phyloP scores from a whole-genome alignment of 2,797 vertebrate species.

The Esox masquinongy region DNA sequence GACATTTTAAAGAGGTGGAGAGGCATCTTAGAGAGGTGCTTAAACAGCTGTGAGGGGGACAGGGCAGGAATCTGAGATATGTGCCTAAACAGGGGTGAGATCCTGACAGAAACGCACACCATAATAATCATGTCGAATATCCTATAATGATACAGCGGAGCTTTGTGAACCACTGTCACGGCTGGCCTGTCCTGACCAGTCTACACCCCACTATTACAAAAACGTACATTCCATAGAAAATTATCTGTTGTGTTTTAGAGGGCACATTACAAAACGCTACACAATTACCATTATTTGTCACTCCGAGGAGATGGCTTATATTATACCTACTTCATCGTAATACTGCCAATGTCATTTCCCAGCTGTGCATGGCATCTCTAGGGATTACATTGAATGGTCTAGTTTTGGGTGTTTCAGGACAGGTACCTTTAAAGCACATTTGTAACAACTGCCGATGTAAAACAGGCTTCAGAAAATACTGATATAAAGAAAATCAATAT shows the following conservation, averaged over 20 bases:
- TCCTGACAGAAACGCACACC: neutral
- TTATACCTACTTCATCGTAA: neutral
- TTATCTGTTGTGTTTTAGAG: neutral
- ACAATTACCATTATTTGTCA: neutral
- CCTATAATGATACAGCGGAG: slow-evolving; percentile 36
- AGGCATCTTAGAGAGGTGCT: neutral
- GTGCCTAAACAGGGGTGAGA: neutral
- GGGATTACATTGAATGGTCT: neutral
- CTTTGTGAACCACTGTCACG: slow-evolving; percentile 64
- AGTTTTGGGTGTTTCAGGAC: neutral
- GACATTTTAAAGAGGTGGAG: slow-evolving; percentile 2
- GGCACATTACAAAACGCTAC: neutral
- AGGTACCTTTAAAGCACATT: neutral
- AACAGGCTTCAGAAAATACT: neutral
- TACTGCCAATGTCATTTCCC: neutral
- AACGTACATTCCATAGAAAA: neutral
- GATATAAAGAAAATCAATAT: neutral
- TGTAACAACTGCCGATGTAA: neutral
- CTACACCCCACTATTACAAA: neutral
- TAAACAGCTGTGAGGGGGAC: slow-evolving; percentile 17
- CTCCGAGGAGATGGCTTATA: neutral
- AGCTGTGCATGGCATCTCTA: neutral
- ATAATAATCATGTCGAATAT: slow-evolving; percentile 19
- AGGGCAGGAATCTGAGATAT: slow-evolving; percentile 21
- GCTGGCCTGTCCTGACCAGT: slow-evolving; percentile 53